Evolutionary conservation across 2,888 invertebrate genomes (phyloP).

Genomic region (Apamea epomidion): DNA sequence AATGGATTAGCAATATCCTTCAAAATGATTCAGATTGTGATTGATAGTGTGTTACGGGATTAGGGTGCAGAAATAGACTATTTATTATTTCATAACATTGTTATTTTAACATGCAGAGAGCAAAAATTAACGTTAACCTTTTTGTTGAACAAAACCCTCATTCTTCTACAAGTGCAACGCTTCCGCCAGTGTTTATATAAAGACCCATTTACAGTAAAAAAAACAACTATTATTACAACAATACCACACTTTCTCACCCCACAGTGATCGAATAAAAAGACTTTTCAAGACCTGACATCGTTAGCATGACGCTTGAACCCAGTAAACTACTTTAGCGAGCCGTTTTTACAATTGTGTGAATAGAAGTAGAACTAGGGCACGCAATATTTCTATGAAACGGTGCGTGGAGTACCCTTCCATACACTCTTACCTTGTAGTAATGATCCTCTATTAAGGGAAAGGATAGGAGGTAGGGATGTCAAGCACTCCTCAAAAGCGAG

Average conservation of each 20-base stretch:
- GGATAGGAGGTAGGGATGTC: constrained; percentile 63
- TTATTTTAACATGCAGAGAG: background rate
- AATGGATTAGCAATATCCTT: too few relatives aligned
- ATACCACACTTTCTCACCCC: background rate
- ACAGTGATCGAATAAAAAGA: constrained; percentile 48
- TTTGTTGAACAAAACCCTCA: background rate
- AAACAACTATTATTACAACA: constrained; percentile 8
- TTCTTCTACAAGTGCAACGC: background rate
- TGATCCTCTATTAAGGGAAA: constrained; percentile 77
- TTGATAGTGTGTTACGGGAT: too few relatives aligned
- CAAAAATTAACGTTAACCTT: background rate
- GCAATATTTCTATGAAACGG: constrained; percentile 76
- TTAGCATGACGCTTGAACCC: constrained; percentile 71
- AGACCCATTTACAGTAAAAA: background rate
- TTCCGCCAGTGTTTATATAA: background rate
- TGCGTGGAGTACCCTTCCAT: constrained; percentile 74
- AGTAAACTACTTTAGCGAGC: constrained; percentile 71
- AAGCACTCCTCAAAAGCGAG: constrained; percentile 70
- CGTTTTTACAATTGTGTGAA: constrained; percentile 75
- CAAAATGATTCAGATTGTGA: too few relatives aligned
- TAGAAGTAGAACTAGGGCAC: constrained; percentile 79
- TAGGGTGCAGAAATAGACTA: too few relatives aligned
- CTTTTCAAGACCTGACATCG: constrained; percentile 69
- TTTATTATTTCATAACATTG: too few relatives aligned
- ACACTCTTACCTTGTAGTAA: constrained; percentile 74